Percentiles rank a stretch among this genome's conserved stretches.
These are phyloP conservation scores for Trachemys scripta DNA, from an alignment of 2,113 vertebrate genomes.

Conservation along the genomic window DNA sequence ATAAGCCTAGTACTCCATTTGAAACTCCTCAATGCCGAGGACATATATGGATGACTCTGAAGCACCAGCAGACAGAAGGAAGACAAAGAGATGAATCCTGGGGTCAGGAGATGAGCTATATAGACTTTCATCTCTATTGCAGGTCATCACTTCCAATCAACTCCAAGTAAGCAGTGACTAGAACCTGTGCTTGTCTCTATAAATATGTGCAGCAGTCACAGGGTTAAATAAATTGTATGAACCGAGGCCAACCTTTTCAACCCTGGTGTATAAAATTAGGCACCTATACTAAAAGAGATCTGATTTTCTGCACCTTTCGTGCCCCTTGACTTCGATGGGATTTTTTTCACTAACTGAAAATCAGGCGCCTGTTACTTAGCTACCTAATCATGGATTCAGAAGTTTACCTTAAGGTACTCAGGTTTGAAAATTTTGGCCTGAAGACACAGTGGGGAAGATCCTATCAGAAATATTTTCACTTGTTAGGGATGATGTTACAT, in stretches of 20 bases:
- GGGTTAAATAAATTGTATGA: neutral
- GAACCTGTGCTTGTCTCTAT: neutral
- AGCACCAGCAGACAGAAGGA: neutral
- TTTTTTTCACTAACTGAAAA: neutral
- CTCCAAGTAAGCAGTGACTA: neutral
- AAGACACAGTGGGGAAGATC: neutral
- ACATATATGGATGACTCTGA: accelerated
- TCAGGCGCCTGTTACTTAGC: neutral
- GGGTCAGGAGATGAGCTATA: neutral
- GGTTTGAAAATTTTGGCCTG: constrained; percentile 15
- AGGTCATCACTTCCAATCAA: neutral
- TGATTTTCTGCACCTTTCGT: neutral
- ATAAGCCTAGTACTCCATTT: neutral
- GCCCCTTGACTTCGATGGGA: neutral
- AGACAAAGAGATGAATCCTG: neutral
- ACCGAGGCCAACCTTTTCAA: neutral
- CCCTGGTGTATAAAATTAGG: neutral
- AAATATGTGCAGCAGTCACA: neutral
- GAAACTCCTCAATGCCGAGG: neutral
- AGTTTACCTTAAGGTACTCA: neutral
- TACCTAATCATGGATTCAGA: neutral
- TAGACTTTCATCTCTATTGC: constrained; percentile 6
- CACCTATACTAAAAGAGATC: neutral
- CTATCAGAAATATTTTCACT: constrained; percentile 15
- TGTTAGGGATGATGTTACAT: constrained; percentile 39